Evolutionary conservation across 2,888 invertebrate species (phyloP).

Genomic region (Antitype chi): DNA sequence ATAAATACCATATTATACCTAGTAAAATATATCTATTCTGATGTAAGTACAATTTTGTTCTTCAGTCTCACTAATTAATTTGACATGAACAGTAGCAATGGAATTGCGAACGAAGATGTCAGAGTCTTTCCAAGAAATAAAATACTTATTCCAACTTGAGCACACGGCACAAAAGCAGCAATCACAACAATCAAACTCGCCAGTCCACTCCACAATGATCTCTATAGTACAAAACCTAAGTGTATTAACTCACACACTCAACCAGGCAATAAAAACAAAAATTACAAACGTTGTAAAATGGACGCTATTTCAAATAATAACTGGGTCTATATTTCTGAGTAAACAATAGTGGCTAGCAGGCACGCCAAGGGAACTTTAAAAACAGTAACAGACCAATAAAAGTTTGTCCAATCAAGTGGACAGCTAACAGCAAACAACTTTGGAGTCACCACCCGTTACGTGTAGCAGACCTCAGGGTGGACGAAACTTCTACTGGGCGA

Average conservation of each 20-base stretch:
- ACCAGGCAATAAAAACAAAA: slow-evolving; percentile 50
- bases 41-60: not conserved
- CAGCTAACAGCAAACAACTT: slow-evolving; percentile 30
- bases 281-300: slow-evolving; percentile 35
- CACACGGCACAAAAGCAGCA: not conserved
- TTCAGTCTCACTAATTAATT: not conserved
- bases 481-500: not conserved
- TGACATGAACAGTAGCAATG: not conserved
- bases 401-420: slow-evolving; percentile 58
- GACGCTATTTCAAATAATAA: slow-evolving; percentile 30
- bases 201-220: slow-evolving; percentile 44
- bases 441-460: slow-evolving; percentile 13
- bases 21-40: too few species aligned
- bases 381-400: slow-evolving; percentile 56
- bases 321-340: slow-evolving; percentile 45
- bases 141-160: slow-evolving; percentile 5
- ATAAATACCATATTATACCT: not conserved
- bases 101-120: not conserved
- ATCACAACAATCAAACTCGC: slow-evolving; percentile 4
- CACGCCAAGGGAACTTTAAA: slow-evolving; percentile 59
- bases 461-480: not conserved
- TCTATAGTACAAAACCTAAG: slow-evolving; percentile 44
- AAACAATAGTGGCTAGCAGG: slow-evolving; percentile 22
- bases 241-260: slow-evolving; percentile 41
- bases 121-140: not conserved